phyloP scores from a whole-genome alignment of 2,888 invertebrate species.

The Spatulosminthurus flaviceps region DNA sequence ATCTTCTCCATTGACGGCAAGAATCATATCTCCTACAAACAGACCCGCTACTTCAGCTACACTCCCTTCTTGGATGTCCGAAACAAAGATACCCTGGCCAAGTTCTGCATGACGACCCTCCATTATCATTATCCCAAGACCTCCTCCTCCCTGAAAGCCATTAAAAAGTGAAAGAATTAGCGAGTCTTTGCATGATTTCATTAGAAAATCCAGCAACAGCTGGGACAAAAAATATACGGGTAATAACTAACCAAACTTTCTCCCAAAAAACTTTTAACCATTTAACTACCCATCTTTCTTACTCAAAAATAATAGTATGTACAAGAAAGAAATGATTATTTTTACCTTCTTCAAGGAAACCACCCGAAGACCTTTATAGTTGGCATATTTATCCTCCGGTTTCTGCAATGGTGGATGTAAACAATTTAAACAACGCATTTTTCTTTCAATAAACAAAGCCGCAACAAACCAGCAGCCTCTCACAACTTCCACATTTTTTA shows the following conservation, averaged over 20 bases:
- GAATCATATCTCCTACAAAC: conserved; percentile 95
- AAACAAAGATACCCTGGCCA: conserved; percentile 91
- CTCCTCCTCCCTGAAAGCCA: conserved; percentile 67
- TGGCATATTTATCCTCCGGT: conserved; percentile 76
- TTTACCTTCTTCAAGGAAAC: conserved; percentile 85
- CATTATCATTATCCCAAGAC: conserved; percentile 93
- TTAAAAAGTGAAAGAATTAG: no score
- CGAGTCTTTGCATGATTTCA: no score
- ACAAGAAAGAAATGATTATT: no score
- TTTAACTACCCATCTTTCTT: no score
- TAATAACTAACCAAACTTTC: no score
- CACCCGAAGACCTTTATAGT: conserved; percentile 81
- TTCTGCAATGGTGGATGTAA: conserved; percentile 72
- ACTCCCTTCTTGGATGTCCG: conserved; percentile 90
- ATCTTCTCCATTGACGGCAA: conserved; percentile 94
- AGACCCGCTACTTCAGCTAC: conserved; percentile 90
- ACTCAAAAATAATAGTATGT: no score
- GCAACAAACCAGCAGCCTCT: neutral
- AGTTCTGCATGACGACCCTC: conserved; percentile 92
- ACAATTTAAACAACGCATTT: conserved; percentile 39
- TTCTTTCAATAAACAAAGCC: no score
- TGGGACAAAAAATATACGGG: no score
- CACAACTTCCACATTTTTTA: no score
- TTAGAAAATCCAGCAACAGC: no score
- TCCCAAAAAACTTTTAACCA: no score